Percentiles rank a stretch among this genome's conserved stretches.
phyloP scores from a whole-genome alignment of 2,888 invertebrate genomes.

The Stramonita haemastoma region DNA sequence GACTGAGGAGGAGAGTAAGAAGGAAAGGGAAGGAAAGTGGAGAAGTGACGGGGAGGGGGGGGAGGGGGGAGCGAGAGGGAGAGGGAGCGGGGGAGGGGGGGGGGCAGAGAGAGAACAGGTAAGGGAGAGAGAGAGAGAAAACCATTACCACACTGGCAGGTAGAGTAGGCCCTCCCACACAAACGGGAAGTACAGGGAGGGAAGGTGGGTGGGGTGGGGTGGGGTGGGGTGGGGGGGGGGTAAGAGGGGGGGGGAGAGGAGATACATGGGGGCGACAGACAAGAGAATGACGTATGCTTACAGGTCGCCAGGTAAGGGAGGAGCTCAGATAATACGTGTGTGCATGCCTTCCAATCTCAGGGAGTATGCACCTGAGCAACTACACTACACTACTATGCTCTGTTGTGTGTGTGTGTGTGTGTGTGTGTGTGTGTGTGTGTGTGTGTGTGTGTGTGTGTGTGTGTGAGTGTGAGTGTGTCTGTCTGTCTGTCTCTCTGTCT shows the following conservation, averaged over 20 bases:
- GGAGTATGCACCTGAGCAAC: too few relatives aligned
- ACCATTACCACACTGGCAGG: too few relatives aligned
- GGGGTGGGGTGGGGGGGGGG: neutral
- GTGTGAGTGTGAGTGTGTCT: neutral
- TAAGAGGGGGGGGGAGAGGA: neutral
- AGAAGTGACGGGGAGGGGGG: neutral
- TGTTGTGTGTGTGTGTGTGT: neutral
- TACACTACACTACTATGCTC: too few relatives aligned
- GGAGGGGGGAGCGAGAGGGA: neutral
- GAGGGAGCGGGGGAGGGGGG: neutral
- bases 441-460: neutral
- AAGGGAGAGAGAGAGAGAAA: too few relatives aligned
- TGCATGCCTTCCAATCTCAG: too few relatives aligned
- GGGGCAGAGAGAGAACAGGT: neutral
- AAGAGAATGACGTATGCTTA: neutral
- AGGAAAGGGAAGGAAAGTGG: neutral
- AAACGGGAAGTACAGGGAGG: too few relatives aligned
- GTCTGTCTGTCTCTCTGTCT: neutral
- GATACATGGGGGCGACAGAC: neutral
- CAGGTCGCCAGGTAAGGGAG: too few relatives aligned
- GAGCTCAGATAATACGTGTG: too few relatives aligned
- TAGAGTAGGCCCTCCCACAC: too few relatives aligned
- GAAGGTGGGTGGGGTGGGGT: too few relatives aligned
- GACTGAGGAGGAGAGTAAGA: too few relatives aligned
- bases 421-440: neutral